phyloP scores from a whole-genome alignment of 2,113 vertebrate species.

The Cephalopterus ornatus region DNA sequence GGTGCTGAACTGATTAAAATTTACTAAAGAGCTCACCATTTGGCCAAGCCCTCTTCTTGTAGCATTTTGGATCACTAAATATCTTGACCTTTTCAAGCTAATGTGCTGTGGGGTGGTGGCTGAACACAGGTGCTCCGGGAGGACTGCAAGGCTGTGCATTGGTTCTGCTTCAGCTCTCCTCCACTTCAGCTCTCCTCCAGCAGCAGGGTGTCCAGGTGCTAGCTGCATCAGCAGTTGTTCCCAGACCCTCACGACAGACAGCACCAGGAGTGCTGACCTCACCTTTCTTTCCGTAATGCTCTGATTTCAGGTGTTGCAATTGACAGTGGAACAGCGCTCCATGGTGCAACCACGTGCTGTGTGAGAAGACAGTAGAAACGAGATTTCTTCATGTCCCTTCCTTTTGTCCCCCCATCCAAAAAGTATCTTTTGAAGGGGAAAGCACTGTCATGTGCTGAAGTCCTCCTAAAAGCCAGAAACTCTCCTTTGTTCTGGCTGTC shows the following conservation, averaged over 20 bases:
- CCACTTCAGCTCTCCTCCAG: neutral
- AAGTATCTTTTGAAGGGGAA: neutral
- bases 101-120: neutral
- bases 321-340: neutral
- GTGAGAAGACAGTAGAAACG: neutral
- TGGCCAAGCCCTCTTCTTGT: neutral
- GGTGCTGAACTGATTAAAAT: neutral
- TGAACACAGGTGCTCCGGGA: neutral
- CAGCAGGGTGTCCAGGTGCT: neutral
- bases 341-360: neutral
- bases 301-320: neutral
- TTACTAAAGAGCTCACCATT: neutral
- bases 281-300: neutral
- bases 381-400: neutral
- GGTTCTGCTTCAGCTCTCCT: neutral
- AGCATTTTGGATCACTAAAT: neutral
- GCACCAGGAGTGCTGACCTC: neutral
- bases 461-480: neutral
- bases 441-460: neutral
- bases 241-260: neutral
- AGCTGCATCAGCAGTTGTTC: neutral
- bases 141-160: neutral
- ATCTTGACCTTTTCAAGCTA: neutral
- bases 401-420: neutral
- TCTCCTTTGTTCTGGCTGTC: neutral